Evolutionary conservation across 2,888 invertebrate species (phyloP), one percentile per base, ranked within the genome.

Genomic region (Drosophila hawaiiensis): DNA sequence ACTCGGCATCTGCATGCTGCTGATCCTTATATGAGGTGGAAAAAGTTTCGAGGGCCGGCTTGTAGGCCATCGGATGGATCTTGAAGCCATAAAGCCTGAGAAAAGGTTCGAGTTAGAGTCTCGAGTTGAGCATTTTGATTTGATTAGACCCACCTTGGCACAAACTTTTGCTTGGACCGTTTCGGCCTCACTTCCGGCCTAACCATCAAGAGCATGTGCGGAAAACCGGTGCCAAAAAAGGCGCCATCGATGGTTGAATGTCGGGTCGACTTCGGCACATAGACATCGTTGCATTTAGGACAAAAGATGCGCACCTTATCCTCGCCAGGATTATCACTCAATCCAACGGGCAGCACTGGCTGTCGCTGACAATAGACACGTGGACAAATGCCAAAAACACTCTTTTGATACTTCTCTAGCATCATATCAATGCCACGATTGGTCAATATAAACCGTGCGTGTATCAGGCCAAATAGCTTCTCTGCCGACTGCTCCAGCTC

Each of bases 121-220:
- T 31, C 14, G 19, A 22, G 12, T 9, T 16, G 16, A 16, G 1
- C 16, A 25, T 7, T 41, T 29, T 0, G 16, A 29, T 14, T 10
- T 29, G 1, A 1, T 19, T 14, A 1, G 4, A 67, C 91, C 91
- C 92, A 98, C 99, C 98, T 97, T 92, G 99, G 98, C 93, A 99
- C 97, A 95, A 99, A 99, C 94, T 98, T 98, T 94, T 98, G 98
- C 87, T 97, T 96, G 79, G 98, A 97, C 90, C 98, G 96, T 94
- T 99, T 99, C 80, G 99, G 99, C 92, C 99, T 95, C 94, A 98
- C 97, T 94, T 99, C 99, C 1, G 99, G 99, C 94, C 99, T 99
- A 88, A 99, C 99, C 98, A 99, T 99, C 94, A 99, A 99, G 78
- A 99, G 95, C 99, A 99, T 99, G 94, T 99, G 99, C 71, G 99